Percentiles rank a stretch among this genome's conserved stretches.
Conservation (phyloP, 2,888 invertebrate species). For the Cosmopolites sordidus region DNA sequence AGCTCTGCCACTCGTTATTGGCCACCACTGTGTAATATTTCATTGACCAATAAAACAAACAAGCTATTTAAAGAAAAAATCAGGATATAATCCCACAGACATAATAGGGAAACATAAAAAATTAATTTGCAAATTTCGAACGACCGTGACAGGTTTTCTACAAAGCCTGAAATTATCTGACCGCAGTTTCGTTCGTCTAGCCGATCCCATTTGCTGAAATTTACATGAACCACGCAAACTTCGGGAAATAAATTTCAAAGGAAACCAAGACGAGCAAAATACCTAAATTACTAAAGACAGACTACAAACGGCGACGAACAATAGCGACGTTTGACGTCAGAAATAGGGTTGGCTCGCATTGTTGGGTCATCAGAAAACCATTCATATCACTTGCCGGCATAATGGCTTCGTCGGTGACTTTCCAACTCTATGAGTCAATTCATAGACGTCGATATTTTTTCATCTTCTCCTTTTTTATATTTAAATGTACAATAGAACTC, state of each 20-base stretch:
- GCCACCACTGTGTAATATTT: too few species aligned
- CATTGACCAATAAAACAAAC: too few species aligned
- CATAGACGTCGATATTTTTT: conserved; percentile 16
- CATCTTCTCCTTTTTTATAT: background rate
- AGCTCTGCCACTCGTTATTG: too few species aligned
- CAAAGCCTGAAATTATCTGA: background rate
- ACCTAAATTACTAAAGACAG: conserved; percentile 23
- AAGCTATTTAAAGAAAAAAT: background rate
- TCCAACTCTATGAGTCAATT: conserved; percentile 18
- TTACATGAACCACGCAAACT: conserved; percentile 12
- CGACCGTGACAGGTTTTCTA: background rate
- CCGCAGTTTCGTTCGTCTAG: background rate
- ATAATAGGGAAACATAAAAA: background rate
- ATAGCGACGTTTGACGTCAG: conserved; percentile 35
- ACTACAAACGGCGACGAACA: conserved; percentile 24
- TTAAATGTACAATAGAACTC: background rate
- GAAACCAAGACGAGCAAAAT: conserved; percentile 1
- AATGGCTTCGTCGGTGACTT: conserved; percentile 27
- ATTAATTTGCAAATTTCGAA: background rate
- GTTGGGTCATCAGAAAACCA: conserved; percentile 39
- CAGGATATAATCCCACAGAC: background rate
- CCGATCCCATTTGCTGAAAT: conserved; percentile 3
- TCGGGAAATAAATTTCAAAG: conserved; percentile 9
- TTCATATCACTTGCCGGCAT: conserved; percentile 36
- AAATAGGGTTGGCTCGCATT: conserved; percentile 33